Evolutionary conservation across 1,140 invertebrate genomes (phyloP), one percentile per base, ranked within the genome.

Genomic region (Gryon sp.): DNA sequence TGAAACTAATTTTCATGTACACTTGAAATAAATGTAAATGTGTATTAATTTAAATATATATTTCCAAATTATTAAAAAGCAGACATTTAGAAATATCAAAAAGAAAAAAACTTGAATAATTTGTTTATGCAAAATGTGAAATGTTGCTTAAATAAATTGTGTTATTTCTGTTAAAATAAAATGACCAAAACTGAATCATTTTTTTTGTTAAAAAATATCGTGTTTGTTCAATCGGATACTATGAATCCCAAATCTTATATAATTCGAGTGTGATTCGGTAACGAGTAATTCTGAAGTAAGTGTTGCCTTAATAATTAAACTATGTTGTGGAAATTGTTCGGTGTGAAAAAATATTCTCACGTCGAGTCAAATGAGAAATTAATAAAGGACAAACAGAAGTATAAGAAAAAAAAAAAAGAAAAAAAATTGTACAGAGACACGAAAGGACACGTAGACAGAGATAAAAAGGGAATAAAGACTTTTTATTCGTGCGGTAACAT

Each of bases 241-340:
- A 28, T 26, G 19, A 38, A 32, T 48, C 57, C 57, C 38, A 53
- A 24, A 24, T 34, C 19, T 53, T 41, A 59, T n/a, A n/a, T n/a
- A n/a, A 60, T 52, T 48, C 45, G 16, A 59, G 46, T 62, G 46
- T 36, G 55, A 62, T 60, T 59, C 14, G 26, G 45, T 57, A 46
- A 45, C 38, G 48, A 72, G 30, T 46, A 46, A 53, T 32, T 70
- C 34, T 38, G 62, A 80, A 81, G 84, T 75, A 83, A 85, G 78
- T 81, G 79, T 83, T 84, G 83, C 83, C 83, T 85, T 85, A 85
- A 83, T 82, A 84, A 82, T 79, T 81, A 57, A 59, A n/a, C 38
- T 75, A 43, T 40, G 40, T 77, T 36, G 52, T 41, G 26, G 22
- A 41, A 57, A n/a, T n/a, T n/a, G n/a, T n/a, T n/a, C n/a, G n/a